phyloP scores from a whole-genome alignment of 2,113 vertebrate species.

The Spizaetus ornatus region DNA sequence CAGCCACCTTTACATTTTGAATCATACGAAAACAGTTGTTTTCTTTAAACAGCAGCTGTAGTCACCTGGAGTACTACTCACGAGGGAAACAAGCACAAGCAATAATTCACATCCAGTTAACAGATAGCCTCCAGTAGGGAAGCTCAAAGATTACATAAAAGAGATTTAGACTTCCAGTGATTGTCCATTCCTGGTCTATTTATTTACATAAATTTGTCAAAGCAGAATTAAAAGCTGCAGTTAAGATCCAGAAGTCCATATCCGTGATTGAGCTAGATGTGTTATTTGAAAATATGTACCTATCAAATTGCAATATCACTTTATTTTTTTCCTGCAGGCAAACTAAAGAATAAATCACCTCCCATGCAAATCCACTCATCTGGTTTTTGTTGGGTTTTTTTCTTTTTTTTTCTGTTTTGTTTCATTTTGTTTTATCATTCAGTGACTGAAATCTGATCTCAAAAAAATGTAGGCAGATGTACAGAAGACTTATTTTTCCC shows the following conservation, averaged over 20 bases:
- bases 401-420: background rate
- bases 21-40: background rate
- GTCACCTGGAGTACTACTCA: constrained; percentile 4
- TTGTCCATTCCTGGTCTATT: constrained; percentile 1
- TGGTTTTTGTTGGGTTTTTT: background rate
- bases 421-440: constrained; percentile 31
- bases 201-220: constrained; percentile 59
- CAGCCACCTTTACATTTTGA: background rate
- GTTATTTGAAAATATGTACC: background rate
- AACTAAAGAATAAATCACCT: constrained; percentile 24
- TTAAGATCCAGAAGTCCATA: background rate
- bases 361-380: constrained; percentile 33
- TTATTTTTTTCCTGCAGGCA: constrained; percentile 18
- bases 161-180: constrained; percentile 11
- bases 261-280: background rate
- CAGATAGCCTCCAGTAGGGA: constrained; percentile 35
- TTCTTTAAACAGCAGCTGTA: background rate
- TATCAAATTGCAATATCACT: constrained; percentile 32
- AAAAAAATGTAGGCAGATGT: constrained; percentile 39
- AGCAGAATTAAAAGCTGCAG: constrained; percentile 32
- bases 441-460: constrained; percentile 38
- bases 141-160: constrained; percentile 48
- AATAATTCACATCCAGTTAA: constrained; percentile 17
- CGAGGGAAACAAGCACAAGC: background rate
- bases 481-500: constrained; percentile 36